These are phyloP conservation scores for Coluber constrictor DNA, from an alignment of 2,797 vertebrate species.

Conservation along the genomic window DNA sequence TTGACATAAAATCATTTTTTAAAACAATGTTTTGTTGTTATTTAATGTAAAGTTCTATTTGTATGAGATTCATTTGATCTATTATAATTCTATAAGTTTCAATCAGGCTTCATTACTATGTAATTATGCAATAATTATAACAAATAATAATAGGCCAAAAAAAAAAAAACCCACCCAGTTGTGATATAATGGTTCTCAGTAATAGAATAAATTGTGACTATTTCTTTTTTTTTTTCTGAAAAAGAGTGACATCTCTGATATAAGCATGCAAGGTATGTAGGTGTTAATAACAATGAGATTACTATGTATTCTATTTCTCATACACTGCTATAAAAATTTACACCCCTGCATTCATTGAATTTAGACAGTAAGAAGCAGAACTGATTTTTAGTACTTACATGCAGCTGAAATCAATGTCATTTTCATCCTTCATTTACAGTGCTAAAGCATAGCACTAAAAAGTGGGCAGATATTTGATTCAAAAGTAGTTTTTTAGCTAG, in stretches of 20 bases:
- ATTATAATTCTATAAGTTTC: constrained; percentile 12
- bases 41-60: constrained; percentile 13
- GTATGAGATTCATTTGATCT: background rate
- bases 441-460: background rate
- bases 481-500: constrained; percentile 19
- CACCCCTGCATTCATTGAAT: constrained; percentile 13
- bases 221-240: constrained; percentile 48
- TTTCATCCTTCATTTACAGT: constrained; percentile 18
- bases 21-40: background rate
- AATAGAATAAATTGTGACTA: constrained; percentile 42
- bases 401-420: constrained; percentile 7
- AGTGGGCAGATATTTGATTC: background rate
- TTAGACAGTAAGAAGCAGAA: constrained; percentile 27
- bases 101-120: background rate
- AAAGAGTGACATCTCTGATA: constrained; percentile 46
- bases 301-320: constrained; percentile 33
- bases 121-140: background rate
- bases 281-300: constrained; percentile 50
- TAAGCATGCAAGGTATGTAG: constrained; percentile 53
- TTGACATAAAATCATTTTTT: background rate
- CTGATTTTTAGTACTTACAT: background rate
- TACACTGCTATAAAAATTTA: constrained; percentile 44
- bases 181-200: constrained; percentile 45
- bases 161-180: constrained; percentile 12
- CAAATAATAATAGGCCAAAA: constrained; percentile 10